A percentile compares a stretch with the other conserved stretches of the same genome.
Conservation (phyloP, 2,113 vertebrate species). For the Cynoglossus semilaevis region DNA sequence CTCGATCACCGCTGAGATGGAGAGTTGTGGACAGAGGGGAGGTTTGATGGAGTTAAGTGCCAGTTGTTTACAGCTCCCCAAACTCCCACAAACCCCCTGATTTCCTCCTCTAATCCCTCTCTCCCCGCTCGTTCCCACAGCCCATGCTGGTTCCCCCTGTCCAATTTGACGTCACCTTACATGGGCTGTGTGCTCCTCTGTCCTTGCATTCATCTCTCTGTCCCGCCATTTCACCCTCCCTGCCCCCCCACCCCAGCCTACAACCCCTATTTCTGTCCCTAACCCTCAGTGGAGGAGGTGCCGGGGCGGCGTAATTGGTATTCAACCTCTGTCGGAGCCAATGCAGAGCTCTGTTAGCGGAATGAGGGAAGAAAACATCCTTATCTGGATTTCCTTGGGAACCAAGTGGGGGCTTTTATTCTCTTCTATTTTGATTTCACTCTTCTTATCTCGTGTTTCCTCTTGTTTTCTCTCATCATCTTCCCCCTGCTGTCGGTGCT, state of each 20-base stretch:
- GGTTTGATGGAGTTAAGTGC: constrained; percentile 30
- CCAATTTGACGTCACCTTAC: constrained; percentile 20
- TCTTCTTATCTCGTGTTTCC: constrained; percentile 12
- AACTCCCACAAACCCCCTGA: constrained; percentile 4
- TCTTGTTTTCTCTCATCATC: constrained; percentile 32
- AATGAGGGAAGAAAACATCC: constrained; percentile 68
- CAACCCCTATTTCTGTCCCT: constrained; percentile 51
- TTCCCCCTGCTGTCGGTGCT: constrained; percentile 48
- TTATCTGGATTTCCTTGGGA: constrained; percentile 71
- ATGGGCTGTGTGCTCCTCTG: constrained; percentile 1
- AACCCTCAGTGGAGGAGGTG: constrained; percentile 47
- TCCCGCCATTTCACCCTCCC: background rate
- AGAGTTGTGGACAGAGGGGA: constrained; percentile 23
- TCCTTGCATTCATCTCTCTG: constrained; percentile 34
- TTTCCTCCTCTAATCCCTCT: constrained; percentile 2
- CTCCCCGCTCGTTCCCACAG: constrained; percentile 2
- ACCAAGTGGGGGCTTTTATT: constrained; percentile 43
- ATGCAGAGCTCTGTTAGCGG: constrained; percentile 65
- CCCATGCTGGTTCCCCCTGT: background rate
- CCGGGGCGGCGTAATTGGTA: constrained; percentile 65
- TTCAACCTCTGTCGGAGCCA: constrained; percentile 62
- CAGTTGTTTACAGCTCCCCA: constrained; percentile 23
- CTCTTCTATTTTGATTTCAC: constrained; percentile 34
- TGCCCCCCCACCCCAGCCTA: constrained; percentile 19
- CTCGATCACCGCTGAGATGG: constrained; percentile 24